Evolutionary conservation across 2,888 invertebrate species (phyloP).

Genomic region (Melanophora roralis): DNA sequence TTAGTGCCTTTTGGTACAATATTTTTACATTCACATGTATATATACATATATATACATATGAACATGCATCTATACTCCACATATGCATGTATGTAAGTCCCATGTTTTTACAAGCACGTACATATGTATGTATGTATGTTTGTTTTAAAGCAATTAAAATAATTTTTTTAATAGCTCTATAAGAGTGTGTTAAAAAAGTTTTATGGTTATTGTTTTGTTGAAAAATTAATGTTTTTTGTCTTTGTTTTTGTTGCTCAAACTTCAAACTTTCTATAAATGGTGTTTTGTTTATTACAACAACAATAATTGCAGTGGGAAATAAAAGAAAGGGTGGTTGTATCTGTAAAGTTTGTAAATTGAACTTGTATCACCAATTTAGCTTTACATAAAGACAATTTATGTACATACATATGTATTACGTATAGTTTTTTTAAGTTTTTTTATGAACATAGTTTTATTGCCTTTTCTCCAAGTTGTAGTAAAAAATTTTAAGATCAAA

Average conservation of each 20-base stretch:
- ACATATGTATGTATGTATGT: not conserved
- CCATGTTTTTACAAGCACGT: not conserved
- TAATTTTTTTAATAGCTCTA: slow-evolving; percentile 16
- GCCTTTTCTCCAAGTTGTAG: not conserved
- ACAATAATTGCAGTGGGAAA: not conserved
- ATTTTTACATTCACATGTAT: not conserved
- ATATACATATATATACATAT: not conserved
- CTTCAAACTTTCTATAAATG: slow-evolving; percentile 34
- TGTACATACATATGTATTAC: slow-evolving; percentile 1
- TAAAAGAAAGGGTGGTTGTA: not conserved
- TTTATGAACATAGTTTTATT: not conserved
- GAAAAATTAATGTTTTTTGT: not conserved
- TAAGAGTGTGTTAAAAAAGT: slow-evolving; percentile 24
- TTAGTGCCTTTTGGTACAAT: slow-evolving; percentile 10
- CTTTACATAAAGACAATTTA: not conserved
- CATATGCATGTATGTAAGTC: not conserved
- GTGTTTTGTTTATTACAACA: slow-evolving; percentile 9
- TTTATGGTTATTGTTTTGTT: slow-evolving; percentile 55
- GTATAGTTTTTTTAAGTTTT: slow-evolving; percentile 14
- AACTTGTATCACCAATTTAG: not conserved
- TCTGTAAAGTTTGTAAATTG: not conserved
- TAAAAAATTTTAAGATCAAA: no score
- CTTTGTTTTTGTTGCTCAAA: no score
- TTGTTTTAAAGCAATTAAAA: slow-evolving; percentile 38
- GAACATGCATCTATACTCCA: not conserved